These are phyloP conservation scores for Procambarus clarkii DNA, from an alignment of 1,140 invertebrate genomes.

Conservation along the genomic window DNA sequence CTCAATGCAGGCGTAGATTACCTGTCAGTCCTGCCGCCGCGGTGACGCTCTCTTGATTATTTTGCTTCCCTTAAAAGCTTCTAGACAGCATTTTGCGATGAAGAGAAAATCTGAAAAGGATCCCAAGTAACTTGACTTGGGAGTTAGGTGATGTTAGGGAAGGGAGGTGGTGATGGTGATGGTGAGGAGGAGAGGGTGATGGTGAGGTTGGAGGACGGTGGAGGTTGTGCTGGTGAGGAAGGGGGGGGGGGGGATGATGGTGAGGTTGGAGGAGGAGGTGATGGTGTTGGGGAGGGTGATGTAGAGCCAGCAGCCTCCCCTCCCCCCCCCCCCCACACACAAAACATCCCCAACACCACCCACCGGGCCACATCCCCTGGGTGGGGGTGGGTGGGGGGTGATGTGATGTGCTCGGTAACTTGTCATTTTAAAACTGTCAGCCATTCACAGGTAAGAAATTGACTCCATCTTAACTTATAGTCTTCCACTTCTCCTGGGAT, in stretches of 20 bases:
- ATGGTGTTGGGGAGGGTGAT: neutral
- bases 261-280: neutral
- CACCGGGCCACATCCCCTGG: no score
- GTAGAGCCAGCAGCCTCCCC: neutral
- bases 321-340: no score
- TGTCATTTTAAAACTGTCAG: no score
- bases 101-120: conserved; percentile 65
- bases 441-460: no score
- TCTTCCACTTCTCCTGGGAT: no score
- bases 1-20: conserved; percentile 66
- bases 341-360: no score
- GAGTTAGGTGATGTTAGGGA: neutral
- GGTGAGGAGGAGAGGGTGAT: neutral
- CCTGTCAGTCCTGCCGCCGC: conserved; percentile 45
- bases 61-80: conserved; percentile 61
- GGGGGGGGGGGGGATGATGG: neutral
- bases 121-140: conserved; percentile 27
- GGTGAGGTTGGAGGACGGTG: neutral
- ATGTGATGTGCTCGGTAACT: no score
- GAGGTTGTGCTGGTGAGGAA: neutral
- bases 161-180: neutral
- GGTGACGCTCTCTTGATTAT: conserved; percentile 60
- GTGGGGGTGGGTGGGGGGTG: neutral
- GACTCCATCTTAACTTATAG: no score
- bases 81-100: conserved; percentile 67